Base-by-base conservation (phyloP, 2,888 invertebrate species). In the Patella caerulea region DNA sequence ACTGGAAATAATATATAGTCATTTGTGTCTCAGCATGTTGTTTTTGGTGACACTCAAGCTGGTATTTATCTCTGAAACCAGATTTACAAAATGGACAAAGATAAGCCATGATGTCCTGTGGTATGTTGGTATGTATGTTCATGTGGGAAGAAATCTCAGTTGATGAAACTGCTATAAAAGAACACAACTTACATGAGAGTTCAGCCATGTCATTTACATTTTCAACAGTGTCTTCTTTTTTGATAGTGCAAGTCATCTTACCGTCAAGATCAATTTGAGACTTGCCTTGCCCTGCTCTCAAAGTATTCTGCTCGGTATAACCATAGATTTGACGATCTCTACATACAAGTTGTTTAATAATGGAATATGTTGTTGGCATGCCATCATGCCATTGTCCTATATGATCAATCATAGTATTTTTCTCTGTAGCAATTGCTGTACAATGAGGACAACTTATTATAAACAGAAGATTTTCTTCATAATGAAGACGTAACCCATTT, bases 21-120 rank as follows among this genome's bases (percentile, higher is more conserved):
- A 65, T 65, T 65, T 65, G 65, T 24, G 65, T 65, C 24, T 65
- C 65, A 65, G 65, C 65, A 65, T 65, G 65, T 24, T 65, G 19
- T 24, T 14, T 65, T 12, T 24, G 12, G 24, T 65, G 65, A 65
- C 24, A 14, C 19, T 19, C 24, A 11, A 65, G 24, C 19, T 4
- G 2, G 19, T n/a, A 24, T 65, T 19, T 11, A 65, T 14, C 19
- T 14, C 14, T 24, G 24, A 65, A 65, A 12, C 19, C 12, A 65
- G 19, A 12, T 65, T 19, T 24, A 14, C 65, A 65, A 65, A 65
- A 65, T 12, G 65, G 65, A 65, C 65, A 65, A 19, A 65, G 11
- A 24, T 24, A 65, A 24, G 11, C 65, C 14, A 11, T 19, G 45
- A 45, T 45, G 24, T 65, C 65, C 24, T 65, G 11, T 65, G 19